These are phyloP conservation scores for Thalassarche chlororhynchos DNA, from an alignment of 2,113 vertebrate genomes.

Conservation along the genomic window DNA sequence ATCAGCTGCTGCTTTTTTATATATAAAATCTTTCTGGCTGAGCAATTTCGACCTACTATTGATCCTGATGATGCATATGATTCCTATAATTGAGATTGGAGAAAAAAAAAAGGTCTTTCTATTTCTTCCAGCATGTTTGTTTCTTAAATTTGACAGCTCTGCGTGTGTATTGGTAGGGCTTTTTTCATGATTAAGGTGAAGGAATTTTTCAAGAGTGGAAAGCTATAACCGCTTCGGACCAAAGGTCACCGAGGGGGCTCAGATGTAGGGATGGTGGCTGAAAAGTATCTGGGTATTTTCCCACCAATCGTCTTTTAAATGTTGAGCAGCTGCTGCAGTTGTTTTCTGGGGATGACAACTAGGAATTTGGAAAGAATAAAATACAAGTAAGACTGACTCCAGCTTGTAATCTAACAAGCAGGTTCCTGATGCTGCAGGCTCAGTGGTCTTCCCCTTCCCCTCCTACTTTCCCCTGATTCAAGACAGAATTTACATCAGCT, in stretches of 20 bases:
- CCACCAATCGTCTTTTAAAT: fast-evolving
- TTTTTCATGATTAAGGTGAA: not conserved
- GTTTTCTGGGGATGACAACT: not conserved
- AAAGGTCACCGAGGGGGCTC: not conserved
- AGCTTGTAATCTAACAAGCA: not conserved
- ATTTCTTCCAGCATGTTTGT: not conserved
- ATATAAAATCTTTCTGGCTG: conserved; percentile 1
- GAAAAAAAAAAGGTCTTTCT: not conserved
- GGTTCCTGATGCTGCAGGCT: not conserved
- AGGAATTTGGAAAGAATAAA: not conserved
- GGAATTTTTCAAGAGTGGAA: not conserved
- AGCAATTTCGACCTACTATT: not conserved
- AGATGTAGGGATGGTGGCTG: not conserved
- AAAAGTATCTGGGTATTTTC: not conserved
- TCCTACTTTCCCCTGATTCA: not conserved
- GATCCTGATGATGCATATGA: not conserved
- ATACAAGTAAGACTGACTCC: not conserved
- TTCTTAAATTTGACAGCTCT: not conserved
- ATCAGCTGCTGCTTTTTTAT: not conserved
- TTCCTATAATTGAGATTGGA: not conserved
- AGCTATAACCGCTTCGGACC: not conserved
- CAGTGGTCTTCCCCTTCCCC: not conserved
- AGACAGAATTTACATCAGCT: not conserved
- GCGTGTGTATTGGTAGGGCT: not conserved
- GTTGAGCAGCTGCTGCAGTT: not conserved